A percentile compares a stretch with the other conserved stretches of the same genome.
Evolutionary conservation across 2,888 invertebrate species (phyloP).

Genomic region (Anoncus sp.): DNA sequence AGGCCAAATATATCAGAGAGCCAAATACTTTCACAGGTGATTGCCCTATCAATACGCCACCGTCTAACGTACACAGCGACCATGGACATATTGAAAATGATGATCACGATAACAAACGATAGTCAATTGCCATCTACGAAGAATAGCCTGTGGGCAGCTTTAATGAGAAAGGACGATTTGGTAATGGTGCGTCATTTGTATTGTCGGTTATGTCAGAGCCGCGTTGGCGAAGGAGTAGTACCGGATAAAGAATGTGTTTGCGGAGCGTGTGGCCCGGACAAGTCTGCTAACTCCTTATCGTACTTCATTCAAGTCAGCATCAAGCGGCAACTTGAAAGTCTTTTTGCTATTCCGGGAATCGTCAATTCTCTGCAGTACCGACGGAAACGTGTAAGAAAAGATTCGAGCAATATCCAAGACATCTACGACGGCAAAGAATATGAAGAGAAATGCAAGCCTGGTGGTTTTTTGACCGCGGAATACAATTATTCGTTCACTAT

Average conservation of each 20-base stretch:
- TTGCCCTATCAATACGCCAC: slow-evolving; percentile 6
- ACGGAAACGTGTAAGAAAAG: slow-evolving; percentile 22
- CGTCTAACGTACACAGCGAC: not conserved
- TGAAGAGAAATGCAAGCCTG: slow-evolving; percentile 20
- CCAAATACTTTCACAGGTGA: not conserved
- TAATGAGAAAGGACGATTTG: not conserved
- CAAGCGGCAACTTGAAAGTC: slow-evolving; percentile 6
- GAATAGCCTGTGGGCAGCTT: not conserved
- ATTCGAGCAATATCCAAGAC: slow-evolving; percentile 45
- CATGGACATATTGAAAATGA: not conserved
- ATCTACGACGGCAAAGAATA: slow-evolving; percentile 54
- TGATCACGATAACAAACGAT: not conserved
- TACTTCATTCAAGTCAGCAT: slow-evolving; percentile 28
- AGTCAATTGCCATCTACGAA: slow-evolving; percentile 1
- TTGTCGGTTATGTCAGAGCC: not conserved
- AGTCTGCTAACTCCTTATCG: not conserved
- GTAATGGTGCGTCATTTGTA: slow-evolving; percentile 14
- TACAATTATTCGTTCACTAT: slow-evolving; percentile 55
- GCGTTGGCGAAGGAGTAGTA: not conserved
- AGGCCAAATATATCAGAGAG: not conserved
- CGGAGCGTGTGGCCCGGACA: slow-evolving; percentile 1
- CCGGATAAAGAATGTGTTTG: slow-evolving; percentile 8
- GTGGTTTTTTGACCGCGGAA: slow-evolving; percentile 40
- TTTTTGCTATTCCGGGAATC: slow-evolving; percentile 18
- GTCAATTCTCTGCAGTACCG: slow-evolving; percentile 29